Conservation (phyloP, 2,888 invertebrate genomes). For the Eupsilia transversa region DNA sequence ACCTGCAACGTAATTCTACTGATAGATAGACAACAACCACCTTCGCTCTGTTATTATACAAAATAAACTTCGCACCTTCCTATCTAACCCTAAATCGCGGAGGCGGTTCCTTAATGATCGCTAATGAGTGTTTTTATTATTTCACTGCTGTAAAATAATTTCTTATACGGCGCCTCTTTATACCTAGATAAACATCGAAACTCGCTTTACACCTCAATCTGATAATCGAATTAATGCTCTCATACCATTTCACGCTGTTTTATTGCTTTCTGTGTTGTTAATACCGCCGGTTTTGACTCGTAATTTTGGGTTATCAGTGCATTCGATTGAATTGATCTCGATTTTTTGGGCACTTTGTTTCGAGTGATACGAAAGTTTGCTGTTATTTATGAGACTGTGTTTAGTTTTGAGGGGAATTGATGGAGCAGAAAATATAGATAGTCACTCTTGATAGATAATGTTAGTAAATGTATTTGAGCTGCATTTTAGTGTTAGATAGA, state of each 20-base stretch:
- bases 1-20: constrained; percentile 53
- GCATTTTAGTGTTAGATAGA: constrained; percentile 7
- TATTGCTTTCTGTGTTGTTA: constrained; percentile 88
- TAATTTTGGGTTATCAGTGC: constrained; percentile 88
- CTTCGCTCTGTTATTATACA: constrained; percentile 81
- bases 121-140: constrained; percentile 90
- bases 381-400: constrained; percentile 68
- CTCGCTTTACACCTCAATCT: constrained; percentile 90
- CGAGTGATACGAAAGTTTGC: constrained; percentile 69
- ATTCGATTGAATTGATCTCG: constrained; percentile 87
- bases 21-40: constrained; percentile 77
- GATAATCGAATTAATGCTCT: constrained; percentile 90
- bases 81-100: constrained; percentile 87
- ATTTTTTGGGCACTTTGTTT: constrained; percentile 73
- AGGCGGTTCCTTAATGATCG: constrained; percentile 88
- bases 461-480: neutral
- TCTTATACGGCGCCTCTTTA: constrained; percentile 89
- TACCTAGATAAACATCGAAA: constrained; percentile 90
- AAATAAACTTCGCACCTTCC: constrained; percentile 84
- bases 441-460: constrained; percentile 7
- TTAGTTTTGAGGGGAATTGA: constrained; percentile 35
- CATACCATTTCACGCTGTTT: constrained; percentile 89
- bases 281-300: constrained; percentile 84
- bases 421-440: constrained; percentile 21
- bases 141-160: constrained; percentile 90